Evolutionary conservation across 2,888 invertebrate genomes (phyloP), one percentile per base, ranked within the genome.

Genomic region (Selenia dentaria): DNA sequence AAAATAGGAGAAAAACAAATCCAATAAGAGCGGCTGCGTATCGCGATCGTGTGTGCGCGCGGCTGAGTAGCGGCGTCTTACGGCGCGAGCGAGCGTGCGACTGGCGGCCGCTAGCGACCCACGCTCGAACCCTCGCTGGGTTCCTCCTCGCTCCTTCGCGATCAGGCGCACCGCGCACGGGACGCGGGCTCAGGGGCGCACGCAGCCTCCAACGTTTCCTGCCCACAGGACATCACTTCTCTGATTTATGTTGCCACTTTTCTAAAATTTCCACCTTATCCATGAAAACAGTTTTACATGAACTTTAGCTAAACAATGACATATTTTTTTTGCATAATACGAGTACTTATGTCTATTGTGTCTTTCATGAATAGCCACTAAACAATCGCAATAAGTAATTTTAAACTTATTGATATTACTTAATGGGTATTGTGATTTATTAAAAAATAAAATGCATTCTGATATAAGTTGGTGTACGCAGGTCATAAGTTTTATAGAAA

Each of bases 61-160:
- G 62, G 67, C 54, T 61, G 57, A 63, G 83, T 66, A 53, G 74
- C 77, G 73, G 70, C 71, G 65, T 70, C 76, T 22, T 68, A 62
- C 65, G 72, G 74, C 78, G 81, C 80, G 76, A 76, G 81, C 80
- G 76, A 76, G 83, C 67, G 75, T 74, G 77, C 83, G 87, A 84
- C 83, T 83, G 83, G 61, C 79, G 74, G 73, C 62, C 63, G 53
- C 64, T 59, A 36, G 52, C 57, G 54, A 67, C 67, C 70, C 71
- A 65, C 72, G 68, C 67, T 66, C 65, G 57, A 48, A 57, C 53
- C 52, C 54, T 58, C 62, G 59, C 38, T 38, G 53, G 22, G 22
- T 18, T 18, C 16, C 18, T 5, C 18, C 8, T 22, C 8, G 8
- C 22, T 22, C 8, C 2, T 3, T 8, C 4, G 25, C 25, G 25